Conservation (phyloP, 2,113 vertebrate species). For the Hippocampus comes region DNA sequence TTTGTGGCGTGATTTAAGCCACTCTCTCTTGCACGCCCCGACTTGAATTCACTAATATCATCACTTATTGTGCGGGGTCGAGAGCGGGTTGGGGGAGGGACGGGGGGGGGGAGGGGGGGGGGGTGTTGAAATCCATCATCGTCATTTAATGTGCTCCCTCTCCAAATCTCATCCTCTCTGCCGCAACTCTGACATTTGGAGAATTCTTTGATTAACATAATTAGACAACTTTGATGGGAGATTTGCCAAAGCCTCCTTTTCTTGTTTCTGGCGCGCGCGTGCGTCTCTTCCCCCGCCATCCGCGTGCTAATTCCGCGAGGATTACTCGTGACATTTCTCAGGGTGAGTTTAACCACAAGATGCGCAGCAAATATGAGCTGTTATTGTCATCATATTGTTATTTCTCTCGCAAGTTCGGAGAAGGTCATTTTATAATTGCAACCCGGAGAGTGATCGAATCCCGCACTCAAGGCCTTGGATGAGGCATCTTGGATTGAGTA, state of each 20-base stretch:
- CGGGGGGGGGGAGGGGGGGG: background rate
- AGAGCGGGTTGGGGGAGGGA: background rate
- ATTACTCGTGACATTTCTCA: constrained; percentile 74
- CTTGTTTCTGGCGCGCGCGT: constrained; percentile 60
- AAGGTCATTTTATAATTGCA: background rate
- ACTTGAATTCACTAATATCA: constrained; percentile 62
- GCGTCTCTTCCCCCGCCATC: constrained; percentile 27
- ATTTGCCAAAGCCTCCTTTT: constrained; percentile 72
- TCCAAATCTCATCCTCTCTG: constrained; percentile 68
- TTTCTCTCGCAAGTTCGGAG: background rate
- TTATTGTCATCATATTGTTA: background rate
- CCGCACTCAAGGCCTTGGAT: background rate
- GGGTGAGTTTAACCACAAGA: constrained; percentile 53
- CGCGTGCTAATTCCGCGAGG: constrained; percentile 56
- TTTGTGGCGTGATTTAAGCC: constrained; percentile 53
- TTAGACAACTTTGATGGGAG: constrained; percentile 78
- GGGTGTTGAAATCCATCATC: constrained; percentile 34
- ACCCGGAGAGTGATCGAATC: background rate
- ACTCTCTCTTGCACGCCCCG: constrained; percentile 51
- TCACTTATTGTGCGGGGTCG: constrained; percentile 27
- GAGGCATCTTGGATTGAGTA: background rate
- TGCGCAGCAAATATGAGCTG: constrained; percentile 29
- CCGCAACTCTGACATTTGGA: constrained; percentile 72
- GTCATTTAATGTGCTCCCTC: constrained; percentile 57
- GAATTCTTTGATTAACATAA: constrained; percentile 77